Evolutionary conservation across 2,797 vertebrate genomes (phyloP).

Genomic region (Paguma larvata): DNA sequence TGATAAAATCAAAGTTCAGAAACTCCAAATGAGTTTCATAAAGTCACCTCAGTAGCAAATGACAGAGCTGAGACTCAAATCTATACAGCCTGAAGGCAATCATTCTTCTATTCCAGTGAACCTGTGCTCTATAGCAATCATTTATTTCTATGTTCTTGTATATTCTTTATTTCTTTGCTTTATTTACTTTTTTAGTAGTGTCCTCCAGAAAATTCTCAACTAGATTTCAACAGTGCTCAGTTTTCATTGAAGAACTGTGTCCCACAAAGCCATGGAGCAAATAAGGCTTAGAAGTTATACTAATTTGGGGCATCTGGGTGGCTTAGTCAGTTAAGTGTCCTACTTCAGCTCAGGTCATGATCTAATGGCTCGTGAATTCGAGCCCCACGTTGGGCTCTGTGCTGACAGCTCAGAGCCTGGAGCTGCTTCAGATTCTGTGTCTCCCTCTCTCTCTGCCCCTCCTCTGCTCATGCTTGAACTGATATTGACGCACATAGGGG

Average conservation of each 20-base stretch:
- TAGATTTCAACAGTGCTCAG: neutral
- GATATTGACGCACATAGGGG: too few relatives aligned
- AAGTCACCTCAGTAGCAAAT: too few relatives aligned
- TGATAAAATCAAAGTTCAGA: neutral
- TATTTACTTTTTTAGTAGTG: neutral
- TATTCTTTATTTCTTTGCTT: neutral
- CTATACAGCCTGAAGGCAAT: accelerated
- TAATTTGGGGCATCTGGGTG: accelerated
- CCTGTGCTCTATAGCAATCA: accelerated
- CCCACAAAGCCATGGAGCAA: accelerated
- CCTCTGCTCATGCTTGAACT: too few relatives aligned
- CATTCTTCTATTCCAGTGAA: too few relatives aligned
- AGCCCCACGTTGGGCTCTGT: too few relatives aligned
- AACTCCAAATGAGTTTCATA: neutral
- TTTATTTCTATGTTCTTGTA: too few relatives aligned
- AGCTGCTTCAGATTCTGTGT: too few relatives aligned
- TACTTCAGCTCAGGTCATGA: too few relatives aligned
- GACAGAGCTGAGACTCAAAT: neutral
- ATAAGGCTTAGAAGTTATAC: neutral
- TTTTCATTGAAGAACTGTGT: neutral
- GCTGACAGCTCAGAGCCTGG: too few relatives aligned
- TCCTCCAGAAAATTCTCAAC: neutral
- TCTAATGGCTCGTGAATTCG: too few relatives aligned
- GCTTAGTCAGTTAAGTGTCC: too few relatives aligned
- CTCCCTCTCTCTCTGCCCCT: too few relatives aligned